phyloP scores from a whole-genome alignment of 2,888 invertebrate species.

The Prenolepis imparis region DNA sequence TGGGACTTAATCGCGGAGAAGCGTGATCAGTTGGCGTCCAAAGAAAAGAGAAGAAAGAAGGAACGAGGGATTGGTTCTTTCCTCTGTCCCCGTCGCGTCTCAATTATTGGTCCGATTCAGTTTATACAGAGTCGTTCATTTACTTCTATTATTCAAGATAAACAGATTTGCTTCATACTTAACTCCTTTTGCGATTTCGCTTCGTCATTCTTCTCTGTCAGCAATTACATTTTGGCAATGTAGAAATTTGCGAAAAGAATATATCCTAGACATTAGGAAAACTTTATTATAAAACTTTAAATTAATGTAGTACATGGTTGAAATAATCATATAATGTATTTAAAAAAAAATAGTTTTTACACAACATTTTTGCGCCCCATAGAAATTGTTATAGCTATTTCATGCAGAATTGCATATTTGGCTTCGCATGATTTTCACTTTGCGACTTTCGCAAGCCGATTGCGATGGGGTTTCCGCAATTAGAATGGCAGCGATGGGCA shows the following conservation, averaged over 20 bases:
- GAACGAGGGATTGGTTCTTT: slow-evolving; percentile 62
- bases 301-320: neutral
- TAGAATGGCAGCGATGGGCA: slow-evolving; percentile 73
- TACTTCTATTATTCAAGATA: slow-evolving; percentile 83
- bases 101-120: slow-evolving; percentile 81
- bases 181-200: slow-evolving; percentile 70
- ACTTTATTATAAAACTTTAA: too few species aligned
- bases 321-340: neutral
- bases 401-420: slow-evolving; percentile 61
- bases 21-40: slow-evolving; percentile 71
- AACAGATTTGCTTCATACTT: slow-evolving; percentile 82
- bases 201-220: neutral
- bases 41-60: slow-evolving; percentile 68
- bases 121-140: slow-evolving; percentile 81
- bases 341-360: neutral
- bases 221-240: neutral
- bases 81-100: slow-evolving; percentile 73
- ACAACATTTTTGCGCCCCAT: neutral
- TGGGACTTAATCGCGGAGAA: slow-evolving; percentile 71
- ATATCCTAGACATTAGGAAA: neutral
- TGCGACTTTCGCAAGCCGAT: slow-evolving; percentile 68
- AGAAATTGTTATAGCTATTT: neutral
- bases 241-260: neutral
- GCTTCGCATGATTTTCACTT: slow-evolving; percentile 55
- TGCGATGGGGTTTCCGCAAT: slow-evolving; percentile 74